Evolutionary conservation across 2,113 vertebrate species (phyloP).

Genomic region (Nicator chloris): DNA sequence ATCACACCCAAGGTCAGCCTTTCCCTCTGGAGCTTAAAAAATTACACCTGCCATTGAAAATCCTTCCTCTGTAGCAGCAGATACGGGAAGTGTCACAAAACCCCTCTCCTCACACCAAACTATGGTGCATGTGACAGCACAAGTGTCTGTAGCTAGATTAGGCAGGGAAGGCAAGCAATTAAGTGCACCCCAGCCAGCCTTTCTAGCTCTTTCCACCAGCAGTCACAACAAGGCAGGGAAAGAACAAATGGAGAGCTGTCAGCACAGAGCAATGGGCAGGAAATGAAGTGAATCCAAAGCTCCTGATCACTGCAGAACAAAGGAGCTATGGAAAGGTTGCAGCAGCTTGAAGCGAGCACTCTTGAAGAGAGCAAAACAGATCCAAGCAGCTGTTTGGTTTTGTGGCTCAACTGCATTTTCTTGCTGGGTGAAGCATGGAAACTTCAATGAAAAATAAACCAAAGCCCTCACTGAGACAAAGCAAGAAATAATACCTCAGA

Average conservation of each 20-base stretch:
- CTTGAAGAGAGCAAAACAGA: not conserved
- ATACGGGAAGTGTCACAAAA: accelerated
- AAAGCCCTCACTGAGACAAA: not conserved
- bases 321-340: not conserved
- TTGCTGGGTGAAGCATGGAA: not conserved
- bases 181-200: not conserved
- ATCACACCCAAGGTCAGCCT: not conserved
- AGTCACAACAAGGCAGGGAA: not conserved
- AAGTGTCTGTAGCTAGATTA: not conserved
- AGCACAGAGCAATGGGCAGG: not conserved
- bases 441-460: not conserved
- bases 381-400: not conserved
- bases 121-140: not conserved
- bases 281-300: not conserved
- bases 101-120: not conserved
- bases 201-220: not conserved
- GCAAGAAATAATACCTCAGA: not conserved
- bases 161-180: not conserved
- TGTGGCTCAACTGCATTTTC: not conserved
- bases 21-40: not conserved
- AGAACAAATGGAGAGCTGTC: not conserved
- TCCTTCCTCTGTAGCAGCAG: not conserved
- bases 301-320: not conserved
- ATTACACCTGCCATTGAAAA: not conserved
- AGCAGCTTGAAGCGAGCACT: not conserved